Evolutionary conservation across 2,113 vertebrate species (phyloP).

Genomic region (Coreoperca whiteheadi): DNA sequence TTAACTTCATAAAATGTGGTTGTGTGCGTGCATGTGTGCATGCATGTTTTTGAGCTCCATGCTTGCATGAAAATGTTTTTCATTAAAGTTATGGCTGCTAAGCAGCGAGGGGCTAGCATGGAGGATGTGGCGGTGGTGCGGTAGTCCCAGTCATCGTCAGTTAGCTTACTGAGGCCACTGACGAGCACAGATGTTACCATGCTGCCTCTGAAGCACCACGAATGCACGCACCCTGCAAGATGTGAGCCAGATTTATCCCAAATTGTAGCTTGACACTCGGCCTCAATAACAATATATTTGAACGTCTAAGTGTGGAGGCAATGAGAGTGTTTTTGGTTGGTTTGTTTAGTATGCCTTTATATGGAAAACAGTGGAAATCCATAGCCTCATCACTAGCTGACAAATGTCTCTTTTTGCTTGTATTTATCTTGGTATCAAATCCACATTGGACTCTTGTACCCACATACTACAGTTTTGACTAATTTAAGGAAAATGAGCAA

Average conservation of each 20-base stretch:
- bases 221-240: constrained; percentile 46
- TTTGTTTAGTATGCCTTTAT: constrained; percentile 24
- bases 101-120: constrained; percentile 33
- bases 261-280: constrained; percentile 27
- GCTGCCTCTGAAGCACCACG: constrained; percentile 40
- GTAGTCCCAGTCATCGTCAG: constrained; percentile 51
- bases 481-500: constrained; percentile 6
- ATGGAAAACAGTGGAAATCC: constrained; percentile 33
- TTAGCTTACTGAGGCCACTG: constrained; percentile 51
- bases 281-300: constrained; percentile 12
- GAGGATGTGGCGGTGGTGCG: constrained; percentile 61
- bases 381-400: constrained; percentile 24
- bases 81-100: constrained; percentile 50
- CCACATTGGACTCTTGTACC: constrained; percentile 21
- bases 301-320: constrained; percentile 1
- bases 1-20: constrained; percentile 25
- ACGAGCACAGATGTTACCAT: constrained; percentile 62
- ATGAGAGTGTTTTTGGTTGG: constrained; percentile 8
- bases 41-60: constrained; percentile 19
- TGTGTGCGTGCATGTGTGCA: constrained; percentile 30
- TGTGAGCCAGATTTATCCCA: constrained; percentile 50
- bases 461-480: constrained; percentile 30
- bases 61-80: constrained; percentile 49
- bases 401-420: constrained; percentile 20
- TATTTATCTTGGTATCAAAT: constrained; percentile 48